Evolutionary conservation across 2,113 vertebrate genomes (phyloP).

Genomic region (Hyaena hyaena): DNA sequence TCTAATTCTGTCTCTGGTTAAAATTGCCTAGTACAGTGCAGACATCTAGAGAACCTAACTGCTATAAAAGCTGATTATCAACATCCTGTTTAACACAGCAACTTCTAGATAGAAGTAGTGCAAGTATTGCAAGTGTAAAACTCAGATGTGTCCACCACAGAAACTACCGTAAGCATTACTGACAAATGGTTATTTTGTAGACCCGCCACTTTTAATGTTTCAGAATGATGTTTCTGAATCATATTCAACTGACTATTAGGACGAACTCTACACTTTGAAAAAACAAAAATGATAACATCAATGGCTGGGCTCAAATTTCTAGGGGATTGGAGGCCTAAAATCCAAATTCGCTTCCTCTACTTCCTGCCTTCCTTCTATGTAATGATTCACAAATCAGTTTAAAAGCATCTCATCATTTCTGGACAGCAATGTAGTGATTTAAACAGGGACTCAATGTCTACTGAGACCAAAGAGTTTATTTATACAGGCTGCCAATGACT

Average conservation of each 20-base stretch:
- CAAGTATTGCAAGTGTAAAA: not conserved
- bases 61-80: not conserved
- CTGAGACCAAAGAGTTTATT: slow-evolving; percentile 24
- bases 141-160: not conserved
- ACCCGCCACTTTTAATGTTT: slow-evolving; percentile 14
- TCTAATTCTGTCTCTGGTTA: slow-evolving; percentile 34
- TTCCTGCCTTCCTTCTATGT: not conserved
- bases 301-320: not conserved
- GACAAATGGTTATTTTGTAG: slow-evolving; percentile 19
- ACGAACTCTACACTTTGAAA: slow-evolving; percentile 8
- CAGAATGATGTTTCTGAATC: slow-evolving; percentile 25
- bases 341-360: not conserved
- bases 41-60: not conserved
- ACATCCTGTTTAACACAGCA: not conserved
- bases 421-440: slow-evolving; percentile 37
- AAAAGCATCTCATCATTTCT: not conserved
- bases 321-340: slow-evolving; percentile 15
- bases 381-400: not conserved
- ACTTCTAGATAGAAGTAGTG: not conserved
- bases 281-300: not conserved
- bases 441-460: not conserved
- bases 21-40: not conserved
- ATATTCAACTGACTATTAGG: not conserved
- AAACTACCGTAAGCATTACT: not conserved
- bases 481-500: slow-evolving; percentile 13